Evolutionary conservation across 2,797 vertebrate genomes (phyloP), one percentile per base, ranked within the genome.

Genomic region (Apogon hyalosoma): DNA sequence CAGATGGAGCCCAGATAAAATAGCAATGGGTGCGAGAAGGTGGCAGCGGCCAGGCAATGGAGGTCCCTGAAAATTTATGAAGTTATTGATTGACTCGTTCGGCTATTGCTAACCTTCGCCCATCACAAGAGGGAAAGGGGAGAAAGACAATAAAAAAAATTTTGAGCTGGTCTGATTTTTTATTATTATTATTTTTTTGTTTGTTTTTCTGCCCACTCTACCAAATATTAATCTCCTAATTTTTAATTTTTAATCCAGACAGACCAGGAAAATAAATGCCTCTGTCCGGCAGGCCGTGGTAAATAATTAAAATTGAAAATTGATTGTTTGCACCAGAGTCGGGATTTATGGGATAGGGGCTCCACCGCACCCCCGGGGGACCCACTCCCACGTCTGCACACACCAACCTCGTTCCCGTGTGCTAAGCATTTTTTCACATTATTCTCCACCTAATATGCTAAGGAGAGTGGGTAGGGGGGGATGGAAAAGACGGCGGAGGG

Each of bases 221-320:
- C 88, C 90, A 92, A 86, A 95, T 94, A 93, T 93, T 86, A 95
- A 95, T 94, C 88, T 94, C 83, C 90, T 91, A 94, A 95, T 94
- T 94, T 94, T 95, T 87, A 87, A 92, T 94, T 95, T 95, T 95
- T 94, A 94, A 94, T 94, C 93, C 71, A 64, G 92, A 93, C 92
- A 91, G 92, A 88, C 86, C 70, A 72, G 83, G 90, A 92, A 94
- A 94, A 95, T 93, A 90, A 95, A 96, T 94, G 93, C 92, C 87
- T 92, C 89, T 88, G 90, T 94, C 93, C 91, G 78, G 90, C 88
- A 91, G 92, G 93, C 92, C 92, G 83, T 94, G 94, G 91, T 95
- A 95, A 96, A 95, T 95, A 97, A 96, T 97, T 96, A 96, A 96
- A 97, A 96, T 94, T 94, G 94, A 95, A 95, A 95, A 95, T 96